Conservation (phyloP, 2,797 vertebrate species). For the Esox lucius region DNA sequence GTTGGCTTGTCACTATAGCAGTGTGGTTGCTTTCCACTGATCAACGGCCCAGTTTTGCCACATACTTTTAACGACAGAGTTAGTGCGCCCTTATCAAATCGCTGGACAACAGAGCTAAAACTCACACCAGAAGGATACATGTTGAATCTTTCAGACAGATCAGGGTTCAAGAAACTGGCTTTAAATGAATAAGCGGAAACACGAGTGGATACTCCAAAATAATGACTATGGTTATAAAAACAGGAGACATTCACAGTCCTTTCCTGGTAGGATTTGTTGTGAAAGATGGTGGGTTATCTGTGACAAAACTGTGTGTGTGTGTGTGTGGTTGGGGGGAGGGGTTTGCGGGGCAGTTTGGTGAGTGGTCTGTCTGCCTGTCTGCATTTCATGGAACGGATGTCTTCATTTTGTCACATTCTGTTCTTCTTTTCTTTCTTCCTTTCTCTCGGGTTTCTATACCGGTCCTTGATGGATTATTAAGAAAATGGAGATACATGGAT, state of each 20-base stretch:
- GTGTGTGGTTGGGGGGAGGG: background rate
- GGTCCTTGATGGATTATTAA: constrained; percentile 39
- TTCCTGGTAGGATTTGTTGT: no score
- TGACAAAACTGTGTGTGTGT: constrained; percentile 8
- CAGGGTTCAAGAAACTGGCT: background rate
- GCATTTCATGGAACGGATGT: background rate
- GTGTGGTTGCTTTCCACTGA: background rate
- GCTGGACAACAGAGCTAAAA: background rate
- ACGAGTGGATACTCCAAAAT: background rate
- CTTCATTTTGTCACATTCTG: constrained; percentile 13
- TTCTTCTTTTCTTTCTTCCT: constrained; percentile 22
- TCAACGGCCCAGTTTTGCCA: background rate
- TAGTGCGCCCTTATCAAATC: background rate
- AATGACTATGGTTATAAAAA: background rate
- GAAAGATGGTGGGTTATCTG: background rate
- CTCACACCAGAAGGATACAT: background rate
- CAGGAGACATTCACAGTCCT: background rate
- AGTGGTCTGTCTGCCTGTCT: background rate
- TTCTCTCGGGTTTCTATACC: constrained; percentile 52
- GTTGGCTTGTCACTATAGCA: background rate
- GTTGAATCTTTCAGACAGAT: background rate
- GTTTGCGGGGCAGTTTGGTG: no score
- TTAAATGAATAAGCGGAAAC: background rate
- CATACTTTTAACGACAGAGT: background rate
- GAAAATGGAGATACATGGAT: constrained; percentile 37